Evolutionary conservation across 2,797 vertebrate genomes (phyloP), one percentile per base, ranked within the genome.

Genomic region (Mormyrus proboscirostris): DNA sequence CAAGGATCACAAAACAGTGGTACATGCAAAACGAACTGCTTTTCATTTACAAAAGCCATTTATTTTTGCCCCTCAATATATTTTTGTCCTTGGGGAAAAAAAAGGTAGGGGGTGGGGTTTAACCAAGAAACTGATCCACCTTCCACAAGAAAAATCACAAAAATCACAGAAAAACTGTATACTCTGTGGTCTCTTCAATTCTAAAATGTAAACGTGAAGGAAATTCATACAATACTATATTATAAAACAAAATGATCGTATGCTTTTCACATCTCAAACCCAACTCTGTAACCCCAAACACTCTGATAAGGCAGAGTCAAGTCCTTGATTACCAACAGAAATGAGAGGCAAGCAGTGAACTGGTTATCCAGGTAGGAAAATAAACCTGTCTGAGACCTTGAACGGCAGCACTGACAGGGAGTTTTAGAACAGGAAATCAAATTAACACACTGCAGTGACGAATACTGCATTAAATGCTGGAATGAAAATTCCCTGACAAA

Each of bases 1-100:
- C 51, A 88, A 88, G 86, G 86, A 49, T 88, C 86, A 88, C 50
- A 25, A 12, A 88, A 62, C 33, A 88, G 86, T 22, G 33, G 8
- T 62, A 57, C 86, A 88, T 88, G 86, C 86, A 49, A 87, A 87
- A 87, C 53, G 25, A 65, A 22, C 19, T 12, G 86, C 16, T 55
- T 62, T 19, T 87, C 53, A 65, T 44, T 62, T 87, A 87, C 55
- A 87, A 44, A 87, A 55, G 33, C 33, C 29, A 86, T 14, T 33
- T 41, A 47, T 49, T 84, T 84, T 44, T 50, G 44, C 19, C 82
- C 47, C 82, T 50, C 82, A 50, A 33, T 25, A 53, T 86, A 50
- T 53, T 85, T 85, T 49, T 85, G 47, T 19, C 47, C 50, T 25
- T 25, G 44, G 47, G 44, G 19, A 9, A 22, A 84, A 22, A 82